These are phyloP conservation scores for Synanthedon vespiformis DNA, from an alignment of 2,888 invertebrate species.

Conservation along the genomic window DNA sequence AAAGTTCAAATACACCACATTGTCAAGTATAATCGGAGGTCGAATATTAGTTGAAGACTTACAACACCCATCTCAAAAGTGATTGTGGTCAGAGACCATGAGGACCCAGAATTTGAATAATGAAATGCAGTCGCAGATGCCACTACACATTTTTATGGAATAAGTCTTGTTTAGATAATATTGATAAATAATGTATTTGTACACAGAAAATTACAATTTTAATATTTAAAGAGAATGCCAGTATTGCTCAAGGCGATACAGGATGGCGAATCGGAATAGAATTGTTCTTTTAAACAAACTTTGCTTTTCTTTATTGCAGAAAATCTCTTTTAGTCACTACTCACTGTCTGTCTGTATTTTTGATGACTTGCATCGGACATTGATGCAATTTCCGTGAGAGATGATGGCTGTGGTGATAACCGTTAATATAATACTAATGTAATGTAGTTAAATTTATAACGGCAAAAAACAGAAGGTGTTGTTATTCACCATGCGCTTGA, in stretches of 20 bases:
- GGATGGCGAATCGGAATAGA: too few relatives aligned
- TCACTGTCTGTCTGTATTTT: not conserved
- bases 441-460: too few relatives aligned
- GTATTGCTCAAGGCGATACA: too few relatives aligned
- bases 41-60: not conserved
- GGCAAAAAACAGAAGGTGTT: slow-evolving; percentile 29
- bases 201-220: too few relatives aligned
- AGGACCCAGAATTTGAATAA: not conserved
- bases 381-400: too few relatives aligned
- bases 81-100: not conserved
- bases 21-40: slow-evolving; percentile 1
- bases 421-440: too few relatives aligned
- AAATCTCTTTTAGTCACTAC: too few relatives aligned
- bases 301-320: too few relatives aligned
- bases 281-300: too few relatives aligned
- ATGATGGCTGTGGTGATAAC: slow-evolving; percentile 2
- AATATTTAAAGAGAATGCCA: too few relatives aligned
- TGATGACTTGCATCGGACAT: not conserved
- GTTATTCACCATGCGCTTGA: slow-evolving; percentile 35
- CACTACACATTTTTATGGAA: not conserved
- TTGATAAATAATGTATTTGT: too few relatives aligned
- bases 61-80: not conserved
- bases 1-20: slow-evolving; percentile 1
- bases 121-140: not conserved
- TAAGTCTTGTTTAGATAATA: too few relatives aligned